Evolutionary conservation across 2,888 invertebrate species (phyloP).

Genomic region (Caenorhabditis zanzibari): DNA sequence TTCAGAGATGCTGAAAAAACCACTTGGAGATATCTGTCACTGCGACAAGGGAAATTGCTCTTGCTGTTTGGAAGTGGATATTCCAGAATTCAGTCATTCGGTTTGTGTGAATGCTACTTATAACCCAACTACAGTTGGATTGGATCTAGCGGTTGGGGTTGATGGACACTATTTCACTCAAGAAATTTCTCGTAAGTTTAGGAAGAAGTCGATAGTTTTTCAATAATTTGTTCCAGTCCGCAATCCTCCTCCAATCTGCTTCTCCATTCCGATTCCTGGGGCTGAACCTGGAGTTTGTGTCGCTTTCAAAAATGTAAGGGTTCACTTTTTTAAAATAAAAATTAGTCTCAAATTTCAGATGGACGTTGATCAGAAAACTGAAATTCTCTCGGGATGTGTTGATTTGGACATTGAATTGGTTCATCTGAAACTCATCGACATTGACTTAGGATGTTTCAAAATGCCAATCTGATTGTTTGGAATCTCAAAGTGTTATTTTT

Average conservation of each 20-base stretch:
- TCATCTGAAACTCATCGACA: conserved; percentile 79
- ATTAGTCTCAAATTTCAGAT: conserved; percentile 68
- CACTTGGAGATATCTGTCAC: background rate
- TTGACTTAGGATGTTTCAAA: conserved; percentile 84
- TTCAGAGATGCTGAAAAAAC: conserved; percentile 1
- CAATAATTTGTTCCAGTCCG: conserved; percentile 77
- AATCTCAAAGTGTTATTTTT: background rate
- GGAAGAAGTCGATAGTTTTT: background rate
- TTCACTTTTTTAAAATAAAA: background rate
- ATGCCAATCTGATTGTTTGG: conserved; percentile 70
- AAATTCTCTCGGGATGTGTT: conserved; percentile 83
- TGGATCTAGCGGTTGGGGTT: background rate
- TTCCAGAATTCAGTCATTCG: conserved; percentile 25
- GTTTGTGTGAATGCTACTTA: conserved; percentile 16
- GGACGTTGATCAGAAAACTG: conserved; percentile 71
- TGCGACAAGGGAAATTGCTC: conserved; percentile 3
- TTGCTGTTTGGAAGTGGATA: conserved; percentile 2
- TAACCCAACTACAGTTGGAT: background rate
- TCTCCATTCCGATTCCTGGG: conserved; percentile 84
- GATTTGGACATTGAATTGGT: conserved; percentile 83
- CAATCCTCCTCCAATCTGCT: conserved; percentile 84
- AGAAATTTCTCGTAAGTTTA: conserved; percentile 21
- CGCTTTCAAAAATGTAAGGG: conserved; percentile 25
- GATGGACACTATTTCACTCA: conserved; percentile 17
- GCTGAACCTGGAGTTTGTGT: conserved; percentile 75